Percentiles rank a stretch among this genome's conserved stretches.
Conservation (phyloP, 2,113 vertebrate genomes). For the Perca flavescens region DNA sequence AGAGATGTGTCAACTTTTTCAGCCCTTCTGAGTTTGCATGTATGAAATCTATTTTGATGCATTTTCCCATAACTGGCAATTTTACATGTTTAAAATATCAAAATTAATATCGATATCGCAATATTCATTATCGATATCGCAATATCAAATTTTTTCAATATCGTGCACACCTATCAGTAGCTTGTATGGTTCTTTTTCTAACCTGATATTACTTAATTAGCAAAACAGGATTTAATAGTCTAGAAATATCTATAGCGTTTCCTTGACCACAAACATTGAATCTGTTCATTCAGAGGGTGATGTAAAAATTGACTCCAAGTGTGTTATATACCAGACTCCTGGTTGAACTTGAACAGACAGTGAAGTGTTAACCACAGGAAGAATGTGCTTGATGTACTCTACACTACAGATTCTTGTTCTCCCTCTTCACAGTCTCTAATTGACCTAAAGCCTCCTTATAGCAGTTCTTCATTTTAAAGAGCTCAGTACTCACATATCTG, state of each 20-base stretch:
- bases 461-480: slow-evolving; percentile 36
- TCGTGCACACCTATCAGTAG: neutral
- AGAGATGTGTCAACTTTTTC: too few relatives aligned
- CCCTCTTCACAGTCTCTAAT: slow-evolving; percentile 18
- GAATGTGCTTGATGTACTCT: neutral
- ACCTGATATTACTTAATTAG: too few relatives aligned
- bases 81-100: too few relatives aligned
- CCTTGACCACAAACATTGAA: neutral
- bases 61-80: too few relatives aligned
- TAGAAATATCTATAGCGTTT: too few relatives aligned
- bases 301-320: neutral
- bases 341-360: neutral
- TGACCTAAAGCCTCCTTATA: slow-evolving; percentile 34
- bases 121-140: too few relatives aligned
- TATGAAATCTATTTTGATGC: too few relatives aligned
- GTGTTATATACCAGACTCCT: neutral
- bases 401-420: slow-evolving; percentile 15
- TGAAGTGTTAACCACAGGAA: neutral
- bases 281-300: neutral
- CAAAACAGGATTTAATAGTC: too few relatives aligned
- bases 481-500: slow-evolving; percentile 28
- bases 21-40: too few relatives aligned
- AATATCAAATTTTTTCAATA: too few relatives aligned
- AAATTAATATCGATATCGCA: too few relatives aligned
- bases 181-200: neutral